These are phyloP conservation scores for Hypomecis atomaria DNA, from an alignment of 2,888 invertebrate genomes.

Conservation along the genomic window DNA sequence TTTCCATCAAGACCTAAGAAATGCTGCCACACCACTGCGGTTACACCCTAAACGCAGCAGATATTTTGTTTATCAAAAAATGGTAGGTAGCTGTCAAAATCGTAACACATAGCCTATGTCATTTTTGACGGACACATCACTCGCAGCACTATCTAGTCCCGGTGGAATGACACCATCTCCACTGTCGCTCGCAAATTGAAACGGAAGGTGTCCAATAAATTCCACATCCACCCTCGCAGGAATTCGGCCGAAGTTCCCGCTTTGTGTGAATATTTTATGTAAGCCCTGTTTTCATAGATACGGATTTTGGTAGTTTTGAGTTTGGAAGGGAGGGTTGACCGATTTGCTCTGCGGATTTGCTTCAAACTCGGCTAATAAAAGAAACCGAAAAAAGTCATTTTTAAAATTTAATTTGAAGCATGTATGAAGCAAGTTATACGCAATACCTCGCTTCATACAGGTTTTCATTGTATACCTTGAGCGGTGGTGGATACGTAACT, in stretches of 20 bases:
- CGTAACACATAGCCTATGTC: not conserved
- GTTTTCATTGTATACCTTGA: too few relatives aligned
- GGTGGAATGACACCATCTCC: conserved; percentile 60
- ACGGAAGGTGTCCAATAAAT: conserved; percentile 79
- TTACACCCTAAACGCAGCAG: too few relatives aligned
- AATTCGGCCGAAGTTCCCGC: conserved; percentile 63
- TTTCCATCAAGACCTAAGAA: too few relatives aligned
- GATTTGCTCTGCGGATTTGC: not conserved
- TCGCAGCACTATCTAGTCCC: conserved; percentile 28
- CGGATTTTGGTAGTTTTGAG: conserved; percentile 25
- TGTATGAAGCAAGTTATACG: not conserved
- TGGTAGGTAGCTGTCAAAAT: not conserved
- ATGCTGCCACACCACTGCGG: too few relatives aligned
- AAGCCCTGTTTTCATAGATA: conserved; percentile 39
- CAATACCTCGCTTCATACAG: too few relatives aligned
- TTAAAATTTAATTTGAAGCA: too few relatives aligned
- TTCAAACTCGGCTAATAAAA: not conserved
- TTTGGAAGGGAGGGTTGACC: conserved; percentile 7
- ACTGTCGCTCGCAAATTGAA: conserved; percentile 72
- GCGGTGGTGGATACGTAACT: too few relatives aligned
- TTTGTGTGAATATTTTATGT: conserved; percentile 72
- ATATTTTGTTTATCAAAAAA: not conserved
- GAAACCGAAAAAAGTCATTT: not conserved
- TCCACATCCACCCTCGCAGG: conserved; percentile 62
- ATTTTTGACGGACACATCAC: not conserved